Evolutionary conservation across 2,113 vertebrate species (phyloP).

Genomic region (Lepidothrix coronata): DNA sequence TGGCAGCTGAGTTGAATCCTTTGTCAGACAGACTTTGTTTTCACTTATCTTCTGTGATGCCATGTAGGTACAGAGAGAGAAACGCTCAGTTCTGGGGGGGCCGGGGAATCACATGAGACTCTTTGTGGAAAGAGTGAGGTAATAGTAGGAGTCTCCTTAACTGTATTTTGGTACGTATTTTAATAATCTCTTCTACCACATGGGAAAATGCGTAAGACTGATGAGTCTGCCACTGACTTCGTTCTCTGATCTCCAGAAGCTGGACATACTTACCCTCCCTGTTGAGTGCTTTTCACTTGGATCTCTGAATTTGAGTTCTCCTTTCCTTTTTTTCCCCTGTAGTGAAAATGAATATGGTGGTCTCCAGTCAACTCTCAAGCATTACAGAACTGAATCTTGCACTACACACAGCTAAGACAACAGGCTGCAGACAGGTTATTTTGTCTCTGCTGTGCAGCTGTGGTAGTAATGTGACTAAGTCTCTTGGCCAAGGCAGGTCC

Average conservation of each 20-base stretch:
- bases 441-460: conserved; percentile 28
- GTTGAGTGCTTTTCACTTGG: neutral
- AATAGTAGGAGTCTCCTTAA: neutral
- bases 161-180: neutral
- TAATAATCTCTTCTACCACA: neutral
- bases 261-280: neutral
- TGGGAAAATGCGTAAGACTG: neutral
- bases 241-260: neutral
- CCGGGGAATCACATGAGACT: neutral
- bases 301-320: neutral
- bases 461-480: conserved; percentile 30
- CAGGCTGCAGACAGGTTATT: neutral
- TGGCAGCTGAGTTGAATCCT: neutral
- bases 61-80: neutral
- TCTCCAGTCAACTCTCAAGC: conserved; percentile 12
- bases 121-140: neutral
- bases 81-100: neutral
- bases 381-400: neutral
- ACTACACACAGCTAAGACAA: neutral
- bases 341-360: conserved; percentile 31
- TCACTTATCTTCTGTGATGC: neutral
- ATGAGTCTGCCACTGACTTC: neutral
- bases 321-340: neutral
- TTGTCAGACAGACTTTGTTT: neutral
- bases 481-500: conserved; percentile 36